These are phyloP conservation scores for Atethmia centrago DNA, from an alignment of 2,888 invertebrate species.

Conservation along the genomic window DNA sequence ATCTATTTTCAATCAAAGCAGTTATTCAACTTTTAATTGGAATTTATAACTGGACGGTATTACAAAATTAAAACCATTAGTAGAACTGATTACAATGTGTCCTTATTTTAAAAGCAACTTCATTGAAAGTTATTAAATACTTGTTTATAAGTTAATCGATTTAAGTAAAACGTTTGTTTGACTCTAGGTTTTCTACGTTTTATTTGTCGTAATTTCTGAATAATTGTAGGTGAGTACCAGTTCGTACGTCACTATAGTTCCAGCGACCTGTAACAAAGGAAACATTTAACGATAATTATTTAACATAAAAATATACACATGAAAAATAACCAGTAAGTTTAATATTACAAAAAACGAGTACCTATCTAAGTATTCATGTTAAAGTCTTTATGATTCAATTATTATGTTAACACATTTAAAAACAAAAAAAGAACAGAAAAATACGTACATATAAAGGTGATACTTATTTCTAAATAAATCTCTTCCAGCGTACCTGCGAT, in stretches of 20 bases:
- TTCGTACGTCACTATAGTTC: conserved; percentile 82
- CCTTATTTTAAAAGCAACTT: conserved; percentile 3
- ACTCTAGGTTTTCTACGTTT: not conserved
- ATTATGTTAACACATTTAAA: no score
- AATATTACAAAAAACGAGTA: no score
- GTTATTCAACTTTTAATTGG: conserved; percentile 35
- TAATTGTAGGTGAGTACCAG: conserved; percentile 81
- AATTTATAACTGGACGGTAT: conserved; percentile 5
- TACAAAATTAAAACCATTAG: conserved; percentile 25
- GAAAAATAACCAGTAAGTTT: not conserved
- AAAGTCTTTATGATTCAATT: not conserved
- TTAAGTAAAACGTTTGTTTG: not conserved
- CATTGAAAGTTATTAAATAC: conserved; percentile 13
- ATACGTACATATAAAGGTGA: no score
- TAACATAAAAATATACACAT: no score
- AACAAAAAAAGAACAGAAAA: no score
- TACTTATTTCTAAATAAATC: no score
- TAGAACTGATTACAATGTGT: conserved; percentile 11
- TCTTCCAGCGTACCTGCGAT: no score
- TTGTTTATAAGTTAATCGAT: conserved; percentile 14
- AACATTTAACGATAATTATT: not conserved
- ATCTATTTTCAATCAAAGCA: conserved; percentile 26
- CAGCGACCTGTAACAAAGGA: conserved; percentile 75
- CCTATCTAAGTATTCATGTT: not conserved
- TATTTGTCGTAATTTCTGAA: conserved; percentile 65